Base-by-base conservation (phyloP, 2,797 vertebrate genomes). In the Todus mexicanus region DNA sequence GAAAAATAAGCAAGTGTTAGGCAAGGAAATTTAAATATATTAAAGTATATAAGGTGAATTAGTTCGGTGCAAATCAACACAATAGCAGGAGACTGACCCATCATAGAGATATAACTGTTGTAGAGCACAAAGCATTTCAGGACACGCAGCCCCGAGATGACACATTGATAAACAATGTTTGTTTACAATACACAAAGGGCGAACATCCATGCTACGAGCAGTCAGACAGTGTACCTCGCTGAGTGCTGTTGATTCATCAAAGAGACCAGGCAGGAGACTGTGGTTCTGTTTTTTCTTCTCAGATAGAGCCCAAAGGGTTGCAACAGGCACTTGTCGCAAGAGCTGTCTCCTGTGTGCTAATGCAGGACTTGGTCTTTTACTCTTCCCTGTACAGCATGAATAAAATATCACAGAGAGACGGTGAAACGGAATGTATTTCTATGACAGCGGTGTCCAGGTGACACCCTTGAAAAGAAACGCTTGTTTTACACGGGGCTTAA, bases 401-500 rank as follows among this genome's bases (percentile, higher is more conserved):
- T 95, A 94, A 96, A 94, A 95, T 84, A 92, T 80, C 78, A 92
- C 69, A 91, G 69, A 60, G 56, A 72, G 37, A 29, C 47, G 80
- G 78, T 10, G 16, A 80, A 92, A 71, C 14, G 12, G 61, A 83
- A 89, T 37, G 25, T 83, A 66, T 90, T 89, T 78, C 89, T 51
- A 5, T 89, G 81, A 80, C 75, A 89, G 86, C 0, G 0, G 69
- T 72, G 78, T 89, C 90, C 92, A 75, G 61, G 42, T 80, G 65
- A 94, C 78, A 90, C 31, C 43, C 65, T 80, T 5, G 12, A 83
- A 93, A 89, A 95, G 29, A 86, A 84, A 90, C 5, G 20, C 84
- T 80, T 94, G 84, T 94, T 96, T 90, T 92, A 93, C 92, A 90
- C 65, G 51, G 75, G 43, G 42, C 61, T 93, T 92, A 93, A 83